A percentile compares a stretch with the other conserved stretches of the same genome.
Evolutionary conservation across 2,888 invertebrate species (phyloP).

Genomic region (Trachelus iudaicus): DNA sequence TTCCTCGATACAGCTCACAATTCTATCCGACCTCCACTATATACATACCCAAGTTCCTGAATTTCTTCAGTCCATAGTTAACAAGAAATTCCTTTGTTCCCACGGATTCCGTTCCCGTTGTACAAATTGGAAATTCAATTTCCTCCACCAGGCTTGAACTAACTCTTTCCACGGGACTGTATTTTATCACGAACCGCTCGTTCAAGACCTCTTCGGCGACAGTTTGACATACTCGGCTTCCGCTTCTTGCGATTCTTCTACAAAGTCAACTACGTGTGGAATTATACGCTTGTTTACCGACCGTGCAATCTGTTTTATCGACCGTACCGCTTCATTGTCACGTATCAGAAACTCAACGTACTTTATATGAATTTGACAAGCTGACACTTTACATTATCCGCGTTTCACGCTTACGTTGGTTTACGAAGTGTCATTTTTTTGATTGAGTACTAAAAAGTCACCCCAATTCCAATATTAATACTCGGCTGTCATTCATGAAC

Average conservation of each 20-base stretch:
- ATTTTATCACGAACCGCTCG: not conserved
- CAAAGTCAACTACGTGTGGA: not conserved
- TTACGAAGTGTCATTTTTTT: not conserved
- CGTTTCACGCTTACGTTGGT: not conserved
- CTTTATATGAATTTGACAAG: not conserved
- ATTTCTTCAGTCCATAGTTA: not conserved
- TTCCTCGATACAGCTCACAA: not conserved
- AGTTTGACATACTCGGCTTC: not conserved
- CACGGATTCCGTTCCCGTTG: not conserved
- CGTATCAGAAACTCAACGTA: no score
- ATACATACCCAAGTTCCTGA: not conserved
- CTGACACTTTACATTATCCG: not conserved
- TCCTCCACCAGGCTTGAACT: not conserved
- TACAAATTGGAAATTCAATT: constrained; percentile 25
- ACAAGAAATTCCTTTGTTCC: constrained; percentile 9
- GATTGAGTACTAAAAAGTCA: not conserved
- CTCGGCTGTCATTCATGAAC: not conserved
- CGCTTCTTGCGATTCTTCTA: not conserved
- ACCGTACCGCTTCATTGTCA: no score
- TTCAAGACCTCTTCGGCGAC: not conserved
- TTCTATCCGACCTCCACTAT: no score
- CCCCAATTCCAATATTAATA: not conserved
- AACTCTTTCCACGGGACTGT: not conserved
- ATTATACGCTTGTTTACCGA: not conserved
- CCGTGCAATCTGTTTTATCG: not conserved